Conservation (phyloP, 2,797 vertebrate genomes). For the Enteromius treurensis region DNA sequence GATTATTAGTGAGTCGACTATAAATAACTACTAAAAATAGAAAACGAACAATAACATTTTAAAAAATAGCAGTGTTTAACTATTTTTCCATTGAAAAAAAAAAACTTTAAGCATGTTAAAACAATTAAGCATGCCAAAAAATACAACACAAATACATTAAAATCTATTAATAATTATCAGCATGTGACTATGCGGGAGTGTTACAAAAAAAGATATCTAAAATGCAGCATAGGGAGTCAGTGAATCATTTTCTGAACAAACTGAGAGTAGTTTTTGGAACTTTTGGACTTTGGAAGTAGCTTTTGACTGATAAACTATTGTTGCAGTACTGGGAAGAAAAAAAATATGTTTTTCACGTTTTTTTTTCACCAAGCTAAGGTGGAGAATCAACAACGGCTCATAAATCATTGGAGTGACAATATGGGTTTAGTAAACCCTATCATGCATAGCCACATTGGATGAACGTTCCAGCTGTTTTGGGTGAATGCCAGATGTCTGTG, state of each 20-base stretch:
- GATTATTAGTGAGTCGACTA: background rate
- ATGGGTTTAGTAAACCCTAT: slow-evolving; percentile 43
- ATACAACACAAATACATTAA: background rate
- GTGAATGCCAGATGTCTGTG: slow-evolving; percentile 45
- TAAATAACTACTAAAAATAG: background rate
- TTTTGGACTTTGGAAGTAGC: background rate
- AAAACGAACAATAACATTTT: background rate
- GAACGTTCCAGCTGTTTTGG: slow-evolving; percentile 55
- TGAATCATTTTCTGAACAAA: background rate
- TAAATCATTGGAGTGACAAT: slow-evolving; percentile 29
- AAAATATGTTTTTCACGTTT: background rate
- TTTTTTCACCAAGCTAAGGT: slow-evolving; percentile 2
- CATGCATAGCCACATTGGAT: background rate
- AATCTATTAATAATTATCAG: background rate
- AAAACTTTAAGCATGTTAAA: background rate
- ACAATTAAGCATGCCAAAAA: background rate
- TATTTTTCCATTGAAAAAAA: background rate
- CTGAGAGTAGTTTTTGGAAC: no score
- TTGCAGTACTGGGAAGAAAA: background rate
- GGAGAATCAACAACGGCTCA: background rate
- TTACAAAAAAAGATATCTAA: no score
- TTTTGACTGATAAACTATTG: background rate
- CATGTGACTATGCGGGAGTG: no score
- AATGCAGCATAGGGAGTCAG: background rate
- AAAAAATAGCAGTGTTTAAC: background rate